Percentiles rank a stretch among this genome's conserved stretches.
Evolutionary conservation across 2,888 invertebrate genomes (phyloP).

Genomic region (Harmothoe impar): DNA sequence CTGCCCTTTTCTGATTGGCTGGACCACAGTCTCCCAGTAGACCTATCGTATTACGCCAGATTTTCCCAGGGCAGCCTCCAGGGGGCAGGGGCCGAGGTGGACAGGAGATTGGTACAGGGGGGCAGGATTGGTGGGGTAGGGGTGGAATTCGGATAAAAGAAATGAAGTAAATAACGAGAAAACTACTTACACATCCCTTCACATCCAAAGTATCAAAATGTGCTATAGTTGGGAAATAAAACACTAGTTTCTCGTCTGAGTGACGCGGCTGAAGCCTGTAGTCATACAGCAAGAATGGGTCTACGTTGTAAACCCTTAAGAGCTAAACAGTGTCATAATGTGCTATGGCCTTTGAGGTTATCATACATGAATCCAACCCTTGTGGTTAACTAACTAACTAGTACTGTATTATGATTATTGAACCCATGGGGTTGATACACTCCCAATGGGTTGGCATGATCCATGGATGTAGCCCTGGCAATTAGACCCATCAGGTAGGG

Average conservation of each 20-base stretch:
- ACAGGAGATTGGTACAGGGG: too few species aligned
- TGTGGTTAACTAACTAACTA: too few species aligned
- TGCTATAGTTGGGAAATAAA: not conserved
- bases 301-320: too few species aligned
- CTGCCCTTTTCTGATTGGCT: constrained; percentile 2
- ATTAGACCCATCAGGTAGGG: too few species aligned
- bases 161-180: not conserved
- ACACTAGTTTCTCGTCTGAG: too few species aligned
- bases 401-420: too few species aligned
- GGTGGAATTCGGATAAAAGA: not conserved
- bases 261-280: too few species aligned
- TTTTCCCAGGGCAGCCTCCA: not conserved
- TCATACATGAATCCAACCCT: too few species aligned
- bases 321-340: not conserved
- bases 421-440: too few species aligned
- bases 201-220: not conserved
- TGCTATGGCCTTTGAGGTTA: not conserved
- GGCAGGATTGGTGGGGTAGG: not conserved
- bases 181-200: not conserved
- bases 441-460: too few species aligned
- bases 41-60: constrained; percentile 14
- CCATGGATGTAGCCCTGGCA: too few species aligned
- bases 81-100: not conserved
- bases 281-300: too few species aligned
- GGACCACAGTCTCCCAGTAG: not conserved